Percentiles rank a stretch among this genome's conserved stretches.
Conservation (phyloP, 2,113 vertebrate genomes). For the Mus musculus region DNA sequence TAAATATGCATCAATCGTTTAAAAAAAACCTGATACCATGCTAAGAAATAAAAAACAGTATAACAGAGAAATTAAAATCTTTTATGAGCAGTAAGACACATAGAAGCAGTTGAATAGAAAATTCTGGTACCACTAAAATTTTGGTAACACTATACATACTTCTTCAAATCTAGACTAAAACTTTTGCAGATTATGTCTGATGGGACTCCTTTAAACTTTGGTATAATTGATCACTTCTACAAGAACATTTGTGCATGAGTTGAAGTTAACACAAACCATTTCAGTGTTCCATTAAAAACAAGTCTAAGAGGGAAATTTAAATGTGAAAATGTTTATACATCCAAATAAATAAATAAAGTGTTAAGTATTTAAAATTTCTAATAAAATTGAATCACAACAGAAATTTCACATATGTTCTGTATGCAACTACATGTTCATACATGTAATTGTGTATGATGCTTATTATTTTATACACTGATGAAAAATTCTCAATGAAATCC, state of each 20-base stretch:
- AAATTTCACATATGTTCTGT: not conserved
- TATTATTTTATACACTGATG: not conserved
- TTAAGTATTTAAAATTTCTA: not conserved
- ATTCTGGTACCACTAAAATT: not conserved
- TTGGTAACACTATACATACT: not conserved
- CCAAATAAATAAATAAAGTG: not conserved
- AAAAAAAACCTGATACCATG: not conserved
- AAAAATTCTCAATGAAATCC: not conserved
- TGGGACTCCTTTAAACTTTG: not conserved
- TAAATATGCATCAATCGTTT: slow-evolving; percentile 37
- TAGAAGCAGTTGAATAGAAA: not conserved
- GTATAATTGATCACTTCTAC: not conserved
- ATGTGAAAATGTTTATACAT: not conserved
- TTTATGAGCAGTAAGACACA: not conserved
- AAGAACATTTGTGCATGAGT: not conserved
- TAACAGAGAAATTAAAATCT: not conserved
- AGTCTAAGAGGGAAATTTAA: not conserved
- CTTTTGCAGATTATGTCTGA: not conserved
- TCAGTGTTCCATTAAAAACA: not conserved
- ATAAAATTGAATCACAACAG: not conserved
- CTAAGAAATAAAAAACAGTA: not conserved
- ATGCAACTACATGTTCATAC: not conserved
- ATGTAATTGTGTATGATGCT: not conserved
- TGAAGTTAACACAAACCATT: not conserved
- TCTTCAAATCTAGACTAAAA: not conserved